These are phyloP conservation scores for Drosophila burlai DNA, from an alignment of 1,140 invertebrate species.

Conservation along the genomic window DNA sequence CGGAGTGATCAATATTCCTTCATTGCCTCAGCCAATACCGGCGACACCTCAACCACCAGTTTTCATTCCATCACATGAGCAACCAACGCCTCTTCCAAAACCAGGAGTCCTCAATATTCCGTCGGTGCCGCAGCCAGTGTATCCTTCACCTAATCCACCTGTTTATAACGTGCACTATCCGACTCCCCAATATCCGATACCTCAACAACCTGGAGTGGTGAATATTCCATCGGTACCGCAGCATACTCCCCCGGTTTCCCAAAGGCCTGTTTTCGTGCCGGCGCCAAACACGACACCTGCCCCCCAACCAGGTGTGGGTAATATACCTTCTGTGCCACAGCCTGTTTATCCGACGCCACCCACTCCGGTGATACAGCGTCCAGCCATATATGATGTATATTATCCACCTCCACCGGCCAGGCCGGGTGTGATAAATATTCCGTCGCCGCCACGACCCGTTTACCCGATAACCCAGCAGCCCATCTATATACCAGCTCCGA, in stretches of 20 bases:
- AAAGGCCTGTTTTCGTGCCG: slow-evolving; percentile 85
- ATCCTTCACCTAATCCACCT: slow-evolving; percentile 15
- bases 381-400: slow-evolving; percentile 86
- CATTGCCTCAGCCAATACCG: slow-evolving; percentile 25
- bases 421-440: slow-evolving; percentile 60
- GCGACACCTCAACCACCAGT: slow-evolving; percentile 18
- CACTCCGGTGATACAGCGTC: slow-evolving; percentile 87
- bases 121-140: slow-evolving; percentile 19
- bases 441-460: slow-evolving; percentile 28
- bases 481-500: slow-evolving; percentile 30
- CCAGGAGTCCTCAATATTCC: slow-evolving; percentile 88
- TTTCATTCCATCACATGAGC: slow-evolving; percentile 7
- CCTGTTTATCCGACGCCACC: slow-evolving; percentile 87
- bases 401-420: slow-evolving; percentile 33
- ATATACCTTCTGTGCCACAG: slow-evolving; percentile 45
- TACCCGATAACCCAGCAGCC: slow-evolving; percentile 31
- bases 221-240: slow-evolving; percentile 49
- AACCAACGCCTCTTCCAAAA: slow-evolving; percentile 51
- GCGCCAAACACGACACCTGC: slow-evolving; percentile 85
- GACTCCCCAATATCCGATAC: slow-evolving; percentile 1
- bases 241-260: slow-evolving; percentile 67
- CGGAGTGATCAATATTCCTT: slow-evolving; percentile 51
- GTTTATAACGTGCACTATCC: slow-evolving; percentile 85
- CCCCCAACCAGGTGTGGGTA: slow-evolving; percentile 44
- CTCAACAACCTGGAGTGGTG: slow-evolving; percentile 32